Evolutionary conservation across 2,888 invertebrate genomes (phyloP), one percentile per base, ranked within the genome.

Genomic region (Tupiocoris notatus): DNA sequence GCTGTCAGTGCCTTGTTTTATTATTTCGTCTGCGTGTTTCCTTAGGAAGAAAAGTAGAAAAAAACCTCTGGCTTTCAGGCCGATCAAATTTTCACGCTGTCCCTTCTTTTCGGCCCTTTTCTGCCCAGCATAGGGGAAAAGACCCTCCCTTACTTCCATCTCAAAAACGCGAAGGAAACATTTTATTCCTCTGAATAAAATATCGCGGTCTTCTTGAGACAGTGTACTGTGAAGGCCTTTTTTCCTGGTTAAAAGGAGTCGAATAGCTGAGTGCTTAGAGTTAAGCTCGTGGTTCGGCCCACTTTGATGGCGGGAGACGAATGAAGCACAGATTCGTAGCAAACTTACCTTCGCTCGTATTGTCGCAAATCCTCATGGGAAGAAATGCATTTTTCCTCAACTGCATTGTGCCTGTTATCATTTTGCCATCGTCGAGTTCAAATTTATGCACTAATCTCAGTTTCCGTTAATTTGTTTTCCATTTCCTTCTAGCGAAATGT

Each of bases 171-270:
- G 62, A 67, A 18, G 57, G 58, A 62, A 73, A 73, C 73, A 73
- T 73, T 73, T 73, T 73, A 73, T 73, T 73, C 73, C 23, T 18
- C 23, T 73, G 73, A 73, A 73, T 73, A 73, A 73, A 73, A 73
- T 73, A 73, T 73, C 21, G 21, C 56, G 62, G 73, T 61, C 70
- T 57, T 73, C 73, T 73, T 73, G 39, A 39, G 12, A 39, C 39
- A 39, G 39, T 39, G 39, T 39, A 39, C 39, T 7, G 39, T 39
- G 39, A 39, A 39, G 39, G 39, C 3, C n/a, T 39, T 39, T 39
- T 39, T 39, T 39, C 6, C 39, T 39, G 39, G 6, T n/a, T n/a
- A n/a, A 39, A 12, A 39, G 39, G 12, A 39, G 39, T 39, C 39
- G 39, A 39, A 39, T 39, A 39, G 39, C 39, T 39, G 39, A 39